Evolutionary conservation across 2,113 vertebrate genomes (phyloP), one percentile per base, ranked within the genome.

Genomic region (Apodemus speciosus): DNA sequence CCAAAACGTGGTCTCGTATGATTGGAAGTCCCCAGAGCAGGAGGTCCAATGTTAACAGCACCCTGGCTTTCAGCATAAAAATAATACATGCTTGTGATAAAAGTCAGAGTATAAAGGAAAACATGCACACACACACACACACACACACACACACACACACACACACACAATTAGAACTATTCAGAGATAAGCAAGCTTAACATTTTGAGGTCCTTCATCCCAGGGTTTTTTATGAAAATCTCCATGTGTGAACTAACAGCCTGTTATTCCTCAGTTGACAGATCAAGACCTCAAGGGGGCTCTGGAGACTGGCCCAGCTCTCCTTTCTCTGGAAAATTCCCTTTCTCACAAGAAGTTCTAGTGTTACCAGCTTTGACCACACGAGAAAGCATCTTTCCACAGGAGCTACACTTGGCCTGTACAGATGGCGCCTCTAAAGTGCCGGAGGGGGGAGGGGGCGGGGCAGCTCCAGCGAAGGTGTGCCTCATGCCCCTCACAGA

Each of bases 391-490:
- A 53, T 32, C 75, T n/a, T 53, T 53, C 30, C 49, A 21, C 9
- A n/a, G 6, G 32, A 53, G 49, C 75, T 77, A 35, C 30, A 35
- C 75, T 35, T 43, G 75, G 18, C 4, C 1, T 6, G 4, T 79
- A 32, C 18, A 13, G 18, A 56, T 11, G 32, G 35, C n/a, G 10
- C 32, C 32, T 32, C 43, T 56, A 9, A 11, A 2, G 4, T 53
- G 46, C 30, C 1, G 8, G 3, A 4, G 62, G 6, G 18, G 32
- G 3, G 2, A 10, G 9, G 62, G 21, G 14, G 30, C 27, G 14
- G 32, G 1, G n/a, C 6, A 9, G 32, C 76, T 79, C 46, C 32
- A 23, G 32, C 49, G 35, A 77, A 35, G 18, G 32, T 5, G 20
- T 72, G 69, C 16, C 75, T 77, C 46, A 9, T n/a, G 76, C 49